These are phyloP conservation scores for Xanthorhoe spadicearia DNA, from an alignment of 2,888 invertebrate genomes.

Conservation along the genomic window DNA sequence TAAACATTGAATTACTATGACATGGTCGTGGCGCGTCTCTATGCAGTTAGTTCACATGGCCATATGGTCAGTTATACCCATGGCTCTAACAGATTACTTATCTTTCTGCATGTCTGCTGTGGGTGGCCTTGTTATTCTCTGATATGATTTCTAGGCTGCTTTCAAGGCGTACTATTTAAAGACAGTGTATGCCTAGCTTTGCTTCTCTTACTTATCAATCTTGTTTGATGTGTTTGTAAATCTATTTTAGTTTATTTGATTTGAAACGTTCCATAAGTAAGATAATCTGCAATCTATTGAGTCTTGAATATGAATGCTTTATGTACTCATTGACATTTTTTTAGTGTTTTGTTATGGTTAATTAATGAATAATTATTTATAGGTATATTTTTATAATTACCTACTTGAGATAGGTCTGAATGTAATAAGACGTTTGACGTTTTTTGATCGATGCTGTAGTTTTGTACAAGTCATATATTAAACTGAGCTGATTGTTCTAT, in stretches of 20 bases:
- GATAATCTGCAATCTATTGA: not conserved
- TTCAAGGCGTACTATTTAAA: conserved; percentile 25
- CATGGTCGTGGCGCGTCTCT: conserved; percentile 24
- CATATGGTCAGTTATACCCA: conserved; percentile 29
- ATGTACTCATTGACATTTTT: not conserved
- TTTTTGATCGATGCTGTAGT: not conserved
- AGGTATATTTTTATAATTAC: not conserved
- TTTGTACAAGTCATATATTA: conserved; percentile 5
- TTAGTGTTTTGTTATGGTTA: not conserved
- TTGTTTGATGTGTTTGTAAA: not conserved
- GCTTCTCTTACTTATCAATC: conserved; percentile 2
- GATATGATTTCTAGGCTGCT: conserved; percentile 32
- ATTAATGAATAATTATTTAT: not conserved
- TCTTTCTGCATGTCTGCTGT: conserved; percentile 26
- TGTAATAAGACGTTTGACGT: not conserved
- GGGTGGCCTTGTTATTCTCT: conserved; percentile 24
- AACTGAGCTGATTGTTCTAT: conserved; percentile 6
- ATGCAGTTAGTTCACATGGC: conserved; percentile 29
- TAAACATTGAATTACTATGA: conserved; percentile 1
- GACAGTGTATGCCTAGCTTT: conserved; percentile 7
- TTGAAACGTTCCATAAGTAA: not conserved
- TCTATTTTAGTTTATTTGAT: conserved; percentile 1
- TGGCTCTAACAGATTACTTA: conserved; percentile 21
- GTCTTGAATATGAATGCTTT: not conserved
- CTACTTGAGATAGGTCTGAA: not conserved